Conservation (phyloP, 2,888 invertebrate genomes). For the Andrena chrysosceles region DNA sequence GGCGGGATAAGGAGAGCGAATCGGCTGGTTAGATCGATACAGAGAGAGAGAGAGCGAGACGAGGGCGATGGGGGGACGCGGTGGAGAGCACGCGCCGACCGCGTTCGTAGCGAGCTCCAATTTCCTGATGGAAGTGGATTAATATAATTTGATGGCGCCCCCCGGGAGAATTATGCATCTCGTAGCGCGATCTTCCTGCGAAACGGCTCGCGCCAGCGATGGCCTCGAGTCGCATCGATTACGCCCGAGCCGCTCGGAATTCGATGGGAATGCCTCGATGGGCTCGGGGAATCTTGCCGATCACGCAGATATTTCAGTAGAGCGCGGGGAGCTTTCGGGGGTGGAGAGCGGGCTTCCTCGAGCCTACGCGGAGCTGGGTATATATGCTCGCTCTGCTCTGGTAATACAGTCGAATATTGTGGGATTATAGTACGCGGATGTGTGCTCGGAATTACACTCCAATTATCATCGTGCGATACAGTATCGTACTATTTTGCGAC, state of each 20-base stretch:
- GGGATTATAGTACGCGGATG: too few relatives aligned
- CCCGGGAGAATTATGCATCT: slow-evolving; percentile 58
- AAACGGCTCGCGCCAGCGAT: slow-evolving; percentile 3
- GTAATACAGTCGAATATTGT: too few relatives aligned
- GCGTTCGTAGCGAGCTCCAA: slow-evolving; percentile 59
- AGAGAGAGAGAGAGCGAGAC: neutral
- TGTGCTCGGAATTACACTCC: too few relatives aligned
- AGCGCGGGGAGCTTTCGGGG: too few relatives aligned
- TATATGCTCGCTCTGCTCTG: too few relatives aligned
- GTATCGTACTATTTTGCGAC: too few relatives aligned
- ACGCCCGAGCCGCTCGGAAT: neutral
- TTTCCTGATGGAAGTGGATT: slow-evolving; percentile 71
- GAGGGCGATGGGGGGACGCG: neutral
- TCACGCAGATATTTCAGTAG: neutral
- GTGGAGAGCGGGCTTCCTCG: too few relatives aligned
- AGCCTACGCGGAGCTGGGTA: too few relatives aligned
- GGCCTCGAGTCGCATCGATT: neutral
- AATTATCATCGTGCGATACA: too few relatives aligned
- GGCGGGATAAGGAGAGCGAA: slow-evolving; percentile 21
- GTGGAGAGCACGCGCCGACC: slow-evolving; percentile 15
- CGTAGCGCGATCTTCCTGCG: slow-evolving; percentile 33
- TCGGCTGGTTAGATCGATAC: slow-evolving; percentile 34
- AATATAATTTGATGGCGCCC: slow-evolving; percentile 72
- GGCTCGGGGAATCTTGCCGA: slow-evolving; percentile 5
- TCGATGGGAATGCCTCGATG: neutral